Percentiles rank a stretch among this genome's conserved stretches.
Evolutionary conservation across 2,888 invertebrate species (phyloP).

Genomic region (Microdon myrmicae): DNA sequence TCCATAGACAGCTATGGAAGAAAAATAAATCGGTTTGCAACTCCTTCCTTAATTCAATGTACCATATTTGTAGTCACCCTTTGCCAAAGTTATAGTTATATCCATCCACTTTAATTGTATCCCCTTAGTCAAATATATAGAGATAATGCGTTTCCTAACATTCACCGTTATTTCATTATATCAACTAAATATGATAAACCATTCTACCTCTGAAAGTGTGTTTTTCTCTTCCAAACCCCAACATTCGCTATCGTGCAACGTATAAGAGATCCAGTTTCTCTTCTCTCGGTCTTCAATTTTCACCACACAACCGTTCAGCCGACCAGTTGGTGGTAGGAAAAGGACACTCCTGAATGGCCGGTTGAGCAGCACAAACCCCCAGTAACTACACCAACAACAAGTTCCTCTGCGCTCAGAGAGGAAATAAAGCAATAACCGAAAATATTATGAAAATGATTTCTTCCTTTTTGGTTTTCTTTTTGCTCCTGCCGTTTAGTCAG

Average conservation of each 20-base stretch:
- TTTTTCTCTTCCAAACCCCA: conserved; percentile 22
- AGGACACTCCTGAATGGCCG: conserved; percentile 31
- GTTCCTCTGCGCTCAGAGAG: conserved; percentile 12
- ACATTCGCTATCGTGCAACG: not conserved
- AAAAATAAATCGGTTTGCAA: too few relatives aligned
- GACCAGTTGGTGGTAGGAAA: conserved; percentile 29
- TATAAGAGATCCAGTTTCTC: conserved; percentile 15
- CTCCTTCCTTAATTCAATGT: too few relatives aligned
- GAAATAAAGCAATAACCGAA: conserved; percentile 49
- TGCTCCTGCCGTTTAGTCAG: conserved; percentile 36
- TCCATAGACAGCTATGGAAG: too few relatives aligned
- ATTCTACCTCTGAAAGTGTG: conserved; percentile 24
- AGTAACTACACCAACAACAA: conserved; percentile 10
- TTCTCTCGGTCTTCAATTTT: conserved; percentile 5
- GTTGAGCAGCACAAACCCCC: not conserved
- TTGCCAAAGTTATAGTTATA: too few relatives aligned
- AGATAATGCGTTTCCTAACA: too few relatives aligned
- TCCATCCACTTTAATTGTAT: too few relatives aligned
- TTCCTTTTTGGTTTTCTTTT: conserved; percentile 54
- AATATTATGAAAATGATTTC: conserved; percentile 49
- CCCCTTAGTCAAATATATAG: too few relatives aligned
- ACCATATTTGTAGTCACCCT: too few relatives aligned
- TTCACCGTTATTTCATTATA: not conserved
- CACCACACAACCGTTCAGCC: conserved; percentile 3
- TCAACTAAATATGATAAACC: too few relatives aligned